Evolutionary conservation across 1,140 invertebrate species (phyloP), one percentile per base, ranked within the genome.

Genomic region (Drosophila sucinea): DNA sequence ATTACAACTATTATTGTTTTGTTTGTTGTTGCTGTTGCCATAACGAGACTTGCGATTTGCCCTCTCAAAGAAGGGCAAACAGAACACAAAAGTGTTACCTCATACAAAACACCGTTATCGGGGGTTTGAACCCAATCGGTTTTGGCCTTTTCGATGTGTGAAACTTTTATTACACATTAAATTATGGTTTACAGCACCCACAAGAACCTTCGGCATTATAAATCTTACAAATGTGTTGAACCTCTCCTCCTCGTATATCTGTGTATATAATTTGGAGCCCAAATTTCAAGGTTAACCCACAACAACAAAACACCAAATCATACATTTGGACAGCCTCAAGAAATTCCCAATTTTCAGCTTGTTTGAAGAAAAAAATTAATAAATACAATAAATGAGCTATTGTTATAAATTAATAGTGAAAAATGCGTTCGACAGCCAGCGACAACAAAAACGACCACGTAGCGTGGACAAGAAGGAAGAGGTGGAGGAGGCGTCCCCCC

Each of bases 281-380:
- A 32, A 17, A 35, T 58, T 58, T 58, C 56, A 58, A 58, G 35
- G 60, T 61, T 61, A 41, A 61, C 58, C 38, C 23, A 61, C 58
- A 27, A 60, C 4, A 25, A 60, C 8, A 60, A 60, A 38, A 44
- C 38, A 40, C 27, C 41, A 25, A 61, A 23, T 44, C 60, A n/a
- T 29, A 61, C 44, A 58, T 64, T 74, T 57, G 67, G 66, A 63
- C 63, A 78, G 35, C 38, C 35, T 58, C 73, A 66, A 73, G 66
- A 77, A 69, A 77, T 73, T 77, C 70, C 77, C 70, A 70, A 79
- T 79, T 79, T 78, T 77, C 71, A 35, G 78, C 78, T 78, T 75
- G 68, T 81, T 81, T 78, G 78, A 70, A 69, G 55, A 63, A 25
- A 51, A 51, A 51, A 75, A 71, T 75, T 74, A 78, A 71, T 75